phyloP scores from a whole-genome alignment of 2,888 invertebrate genomes.

The Lycophotia porphyrea region DNA sequence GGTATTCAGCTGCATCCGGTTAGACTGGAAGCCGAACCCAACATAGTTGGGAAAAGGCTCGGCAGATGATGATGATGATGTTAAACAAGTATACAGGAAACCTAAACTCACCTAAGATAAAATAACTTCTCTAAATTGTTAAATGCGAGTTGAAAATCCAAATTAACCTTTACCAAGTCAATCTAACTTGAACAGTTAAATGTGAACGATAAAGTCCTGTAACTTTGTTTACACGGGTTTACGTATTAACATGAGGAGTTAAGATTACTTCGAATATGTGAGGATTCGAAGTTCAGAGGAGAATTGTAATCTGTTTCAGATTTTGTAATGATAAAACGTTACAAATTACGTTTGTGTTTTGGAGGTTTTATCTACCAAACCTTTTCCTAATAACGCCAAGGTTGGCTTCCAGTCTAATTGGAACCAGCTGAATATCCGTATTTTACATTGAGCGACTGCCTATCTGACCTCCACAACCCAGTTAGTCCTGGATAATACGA shows the following conservation, averaged over 20 bases:
- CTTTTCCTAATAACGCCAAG: too few species aligned
- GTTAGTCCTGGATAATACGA: too few species aligned
- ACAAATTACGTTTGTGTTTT: neutral
- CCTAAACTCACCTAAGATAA: conserved; percentile 21
- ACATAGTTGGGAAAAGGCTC: too few species aligned
- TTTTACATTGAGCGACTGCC: too few species aligned
- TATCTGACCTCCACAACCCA: too few species aligned
- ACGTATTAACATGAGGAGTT: conserved; percentile 60
- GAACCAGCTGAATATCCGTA: too few species aligned
- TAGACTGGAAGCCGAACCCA: too few species aligned
- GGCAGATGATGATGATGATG: too few species aligned
- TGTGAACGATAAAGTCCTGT: conserved; percentile 75
- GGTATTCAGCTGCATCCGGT: too few species aligned
- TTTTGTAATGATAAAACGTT: neutral
- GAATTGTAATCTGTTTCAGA: neutral
- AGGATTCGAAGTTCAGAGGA: neutral
- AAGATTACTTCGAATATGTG: conserved; percentile 41
- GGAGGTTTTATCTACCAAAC: too few species aligned
- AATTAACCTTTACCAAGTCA: conserved; percentile 75
- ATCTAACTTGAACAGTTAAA: conserved; percentile 80
- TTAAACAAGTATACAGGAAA: neutral
- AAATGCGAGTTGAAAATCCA: conserved; percentile 64
- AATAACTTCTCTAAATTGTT: conserved; percentile 46
- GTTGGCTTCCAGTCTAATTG: too few species aligned
- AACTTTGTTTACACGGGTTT: conserved; percentile 73